Conservation (phyloP, 2,797 vertebrate genomes). For the Nannoperca obscura region DNA sequence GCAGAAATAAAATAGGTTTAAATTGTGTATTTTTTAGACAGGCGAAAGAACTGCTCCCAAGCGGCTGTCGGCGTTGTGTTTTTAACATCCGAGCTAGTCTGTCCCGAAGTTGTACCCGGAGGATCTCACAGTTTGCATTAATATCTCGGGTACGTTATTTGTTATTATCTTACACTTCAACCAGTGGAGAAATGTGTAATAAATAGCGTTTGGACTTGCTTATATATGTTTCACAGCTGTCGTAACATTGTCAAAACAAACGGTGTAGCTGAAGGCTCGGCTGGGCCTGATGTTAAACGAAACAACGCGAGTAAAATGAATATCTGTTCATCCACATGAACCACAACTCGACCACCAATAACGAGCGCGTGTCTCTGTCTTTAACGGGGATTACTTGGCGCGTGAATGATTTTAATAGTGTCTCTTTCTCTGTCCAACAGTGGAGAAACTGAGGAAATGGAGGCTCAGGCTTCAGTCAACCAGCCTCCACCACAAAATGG, state of each 20-base stretch:
- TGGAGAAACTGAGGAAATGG: constrained; percentile 38
- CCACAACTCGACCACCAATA: too few relatives aligned
- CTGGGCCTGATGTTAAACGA: constrained; percentile 22
- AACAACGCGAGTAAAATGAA: background rate
- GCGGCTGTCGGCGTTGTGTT: background rate
- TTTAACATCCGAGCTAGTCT: background rate
- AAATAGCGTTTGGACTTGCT: background rate
- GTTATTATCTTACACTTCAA: background rate
- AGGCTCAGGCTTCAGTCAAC: constrained; percentile 15
- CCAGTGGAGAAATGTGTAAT: rapidly evolving
- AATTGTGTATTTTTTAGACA: constrained; percentile 6
- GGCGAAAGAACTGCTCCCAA: constrained; percentile 25
- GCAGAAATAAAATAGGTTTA: rapidly evolving
- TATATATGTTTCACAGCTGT: background rate
- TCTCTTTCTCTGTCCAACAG: background rate
- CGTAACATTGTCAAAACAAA: background rate
- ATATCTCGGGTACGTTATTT: constrained; percentile 1
- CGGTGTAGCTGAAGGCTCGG: background rate
- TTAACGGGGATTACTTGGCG: rapidly evolving
- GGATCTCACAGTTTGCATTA: background rate
- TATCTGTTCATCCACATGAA: too few relatives aligned
- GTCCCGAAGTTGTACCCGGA: background rate
- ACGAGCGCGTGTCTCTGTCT: background rate
- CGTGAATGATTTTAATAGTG: background rate
- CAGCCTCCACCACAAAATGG: constrained; percentile 30